Evolutionary conservation across 2,888 invertebrate species (phyloP).

Genomic region (Cyclophora punctaria): DNA sequence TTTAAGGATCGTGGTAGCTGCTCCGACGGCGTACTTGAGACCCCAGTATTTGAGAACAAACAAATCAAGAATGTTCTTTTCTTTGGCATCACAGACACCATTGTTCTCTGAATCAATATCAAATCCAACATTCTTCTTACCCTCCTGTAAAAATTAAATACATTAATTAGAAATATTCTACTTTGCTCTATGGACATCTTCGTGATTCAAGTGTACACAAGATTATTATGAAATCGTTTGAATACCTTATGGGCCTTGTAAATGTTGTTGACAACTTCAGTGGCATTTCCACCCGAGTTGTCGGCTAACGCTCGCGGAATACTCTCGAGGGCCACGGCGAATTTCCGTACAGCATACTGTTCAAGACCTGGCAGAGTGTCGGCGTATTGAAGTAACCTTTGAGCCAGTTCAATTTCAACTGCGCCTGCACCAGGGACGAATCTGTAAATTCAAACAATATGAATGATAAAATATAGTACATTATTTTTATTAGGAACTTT

Average conservation of each 20-base stretch:
- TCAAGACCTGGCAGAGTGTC: conserved; percentile 95
- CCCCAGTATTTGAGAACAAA: conserved; percentile 94
- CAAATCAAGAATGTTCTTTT: conserved; percentile 87
- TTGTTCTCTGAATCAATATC: conserved; percentile 88
- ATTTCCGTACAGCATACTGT: conserved; percentile 97
- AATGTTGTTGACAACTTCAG: conserved; percentile 89
- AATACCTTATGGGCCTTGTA: conserved; percentile 91
- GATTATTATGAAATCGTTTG: not conserved
- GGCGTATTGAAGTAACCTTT: conserved; percentile 88
- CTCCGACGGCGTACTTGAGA: conserved; percentile 94
- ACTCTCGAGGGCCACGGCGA: conserved; percentile 89
- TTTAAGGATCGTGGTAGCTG: conserved; percentile 92
- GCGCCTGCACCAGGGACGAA: conserved; percentile 97
- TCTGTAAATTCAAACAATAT: conserved; percentile 30
- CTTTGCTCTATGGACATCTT: too few species aligned
- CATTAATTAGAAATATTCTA: not conserved
- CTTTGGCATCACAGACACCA: conserved; percentile 82
- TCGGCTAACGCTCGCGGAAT: conserved; percentile 95
- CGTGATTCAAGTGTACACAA: not conserved
- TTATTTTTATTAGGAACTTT: too few species aligned
- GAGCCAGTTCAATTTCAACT: conserved; percentile 93
- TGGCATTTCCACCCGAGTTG: conserved; percentile 93
- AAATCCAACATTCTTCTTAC: conserved; percentile 87
- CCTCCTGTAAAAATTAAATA: conserved; percentile 68
- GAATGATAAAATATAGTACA: too few species aligned